Conservation (phyloP, 2,113 vertebrate genomes). For the Pterophyllum scalare region DNA sequence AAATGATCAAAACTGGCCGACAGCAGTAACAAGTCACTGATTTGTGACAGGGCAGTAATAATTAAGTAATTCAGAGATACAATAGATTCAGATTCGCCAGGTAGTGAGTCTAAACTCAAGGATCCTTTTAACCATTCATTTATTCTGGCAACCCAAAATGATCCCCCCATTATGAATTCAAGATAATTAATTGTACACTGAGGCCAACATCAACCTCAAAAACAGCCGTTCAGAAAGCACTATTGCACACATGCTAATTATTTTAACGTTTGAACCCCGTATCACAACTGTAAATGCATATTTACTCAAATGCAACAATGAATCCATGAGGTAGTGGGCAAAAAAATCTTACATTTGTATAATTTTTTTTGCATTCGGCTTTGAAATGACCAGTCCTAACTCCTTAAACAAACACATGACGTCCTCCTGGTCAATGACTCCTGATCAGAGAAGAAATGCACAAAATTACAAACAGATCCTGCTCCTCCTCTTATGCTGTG, state of each 20-base stretch:
- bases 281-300: background rate
- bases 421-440: conserved; percentile 80
- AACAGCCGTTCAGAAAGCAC: background rate
- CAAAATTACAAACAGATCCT: conserved; percentile 58
- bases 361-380: conserved; percentile 79
- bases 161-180: background rate
- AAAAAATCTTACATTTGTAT: conserved; percentile 82
- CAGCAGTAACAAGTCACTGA: background rate
- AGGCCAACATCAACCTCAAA: background rate
- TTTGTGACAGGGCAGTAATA: background rate
- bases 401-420: conserved; percentile 82
- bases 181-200: background rate
- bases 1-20: background rate
- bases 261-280: background rate
- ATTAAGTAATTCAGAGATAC: background rate
- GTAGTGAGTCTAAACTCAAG: background rate
- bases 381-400: conserved; percentile 81
- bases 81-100: background rate
- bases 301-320: background rate
- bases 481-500: background rate
- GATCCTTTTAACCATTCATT: background rate
- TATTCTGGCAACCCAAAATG: background rate
- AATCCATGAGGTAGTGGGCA: conserved; percentile 43
- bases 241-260: background rate
- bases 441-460: conserved; percentile 77